These are phyloP conservation scores for Phocoena phocoena DNA, from an alignment of 2,113 vertebrate species.

Conservation along the genomic window DNA sequence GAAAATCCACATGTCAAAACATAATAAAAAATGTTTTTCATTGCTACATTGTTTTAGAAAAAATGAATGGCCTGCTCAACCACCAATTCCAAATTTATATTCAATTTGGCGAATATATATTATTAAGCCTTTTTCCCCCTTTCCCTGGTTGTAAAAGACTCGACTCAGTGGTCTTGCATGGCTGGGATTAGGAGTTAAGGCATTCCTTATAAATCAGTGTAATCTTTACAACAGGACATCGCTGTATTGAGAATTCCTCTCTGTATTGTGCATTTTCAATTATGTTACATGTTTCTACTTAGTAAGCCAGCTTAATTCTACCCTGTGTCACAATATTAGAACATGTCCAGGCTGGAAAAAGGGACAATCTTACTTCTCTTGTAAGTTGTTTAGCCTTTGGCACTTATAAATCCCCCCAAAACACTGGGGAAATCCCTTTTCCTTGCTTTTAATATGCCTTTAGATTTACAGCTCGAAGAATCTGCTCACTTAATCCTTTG, in stretches of 20 bases:
- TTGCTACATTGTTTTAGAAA: conserved; percentile 70
- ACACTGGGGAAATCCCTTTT: conserved; percentile 89
- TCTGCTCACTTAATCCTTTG: conserved; percentile 87
- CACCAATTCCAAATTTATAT: conserved; percentile 76
- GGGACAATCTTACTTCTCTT: conserved; percentile 87
- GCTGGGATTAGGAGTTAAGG: conserved; percentile 86
- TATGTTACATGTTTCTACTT: conserved; percentile 88
- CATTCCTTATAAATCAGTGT: conserved; percentile 86
- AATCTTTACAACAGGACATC: conserved; percentile 85
- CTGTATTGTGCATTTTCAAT: conserved; percentile 87
- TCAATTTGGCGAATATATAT: conserved; percentile 79
- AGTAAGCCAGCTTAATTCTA: conserved; percentile 91
- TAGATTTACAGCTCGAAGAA: conserved; percentile 91
- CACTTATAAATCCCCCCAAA: conserved; percentile 89
- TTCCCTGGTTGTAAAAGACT: conserved; percentile 81
- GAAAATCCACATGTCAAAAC: conserved; percentile 77
- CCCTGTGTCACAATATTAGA: conserved; percentile 87
- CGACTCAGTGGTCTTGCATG: conserved; percentile 73
- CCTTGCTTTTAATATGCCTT: conserved; percentile 89
- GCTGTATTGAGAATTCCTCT: conserved; percentile 81
- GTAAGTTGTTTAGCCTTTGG: conserved; percentile 91
- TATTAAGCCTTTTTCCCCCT: conserved; percentile 80
- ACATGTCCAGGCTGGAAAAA: conserved; percentile 85
- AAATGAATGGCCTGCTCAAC: conserved; percentile 66
- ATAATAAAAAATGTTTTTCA: conserved; percentile 76